Evolutionary conservation across 1,140 invertebrate species (phyloP), one percentile per base, ranked within the genome.

Genomic region (Tetragnatha versicolor): DNA sequence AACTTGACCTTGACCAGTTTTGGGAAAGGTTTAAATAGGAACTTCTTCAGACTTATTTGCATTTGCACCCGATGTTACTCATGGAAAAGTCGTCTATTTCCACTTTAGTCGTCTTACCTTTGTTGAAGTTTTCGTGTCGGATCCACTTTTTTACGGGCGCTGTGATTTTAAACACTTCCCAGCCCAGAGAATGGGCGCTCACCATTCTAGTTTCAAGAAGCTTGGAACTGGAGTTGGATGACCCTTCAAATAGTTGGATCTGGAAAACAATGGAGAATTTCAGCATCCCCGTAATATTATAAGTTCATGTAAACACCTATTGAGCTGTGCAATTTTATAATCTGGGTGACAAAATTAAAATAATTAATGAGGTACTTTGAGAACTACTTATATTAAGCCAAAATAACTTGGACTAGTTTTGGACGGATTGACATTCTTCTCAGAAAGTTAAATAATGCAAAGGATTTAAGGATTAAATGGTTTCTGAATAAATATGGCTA

Each of bases 91-190:
- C 22, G 7, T 53, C 9, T 22, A 53, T 45, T 45, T 45, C 39
- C 39, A 9, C 51, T 22, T 20, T 29, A 17, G 31, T 5, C 14
- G 83, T 78, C 51, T 81, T 81, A 70, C 84, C 84, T 27, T 82
- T 69, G 65, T 85, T 85, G 45, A 39, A 37, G 27, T 49, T 85
- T 84, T 6, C 75, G 69, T 85, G 83, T 79, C 85, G 84, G 12
- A 87, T 80, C 88, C 88, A 89, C 33, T 85, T 81, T 7, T 83
- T 63, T 4, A 89, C 86, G 5, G 88, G 85, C 55, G 84, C 82
- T 68, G 84, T 87, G 1, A 89, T 87, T 66, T 86, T 86, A 82
- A 89, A 89, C 22, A 90, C 88, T 83, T 89, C 85, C 90, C 89
- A 91, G 17, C 89, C 89, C 27, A 86, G 86, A 14, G 84, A 85